Base-by-base conservation (phyloP, 2,113 vertebrate species). In the Dryoscopus gambensis region DNA sequence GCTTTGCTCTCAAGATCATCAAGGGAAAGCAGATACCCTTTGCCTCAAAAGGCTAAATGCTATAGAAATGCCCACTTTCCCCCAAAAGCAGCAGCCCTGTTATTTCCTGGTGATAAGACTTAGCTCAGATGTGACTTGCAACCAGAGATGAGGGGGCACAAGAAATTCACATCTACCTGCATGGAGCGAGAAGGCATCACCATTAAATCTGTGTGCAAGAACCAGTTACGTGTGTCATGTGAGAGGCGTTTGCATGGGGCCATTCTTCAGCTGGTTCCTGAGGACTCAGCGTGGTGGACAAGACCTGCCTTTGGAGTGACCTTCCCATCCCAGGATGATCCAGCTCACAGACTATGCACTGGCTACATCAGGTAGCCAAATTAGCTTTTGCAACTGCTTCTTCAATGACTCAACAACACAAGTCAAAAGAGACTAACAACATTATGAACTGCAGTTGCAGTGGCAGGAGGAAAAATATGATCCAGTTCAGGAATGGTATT, bases 1-100 rank as follows among this genome's bases (percentile, higher is more conserved):
- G 56, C 84, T 87, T 94, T 95, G 76, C 67, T 77, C 46, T 68
- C 53, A 68, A 85, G 64, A 67, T 39, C 47, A 93, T 33, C 19
- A 14, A 74, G 63, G 42, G 85, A 89, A 93, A 82, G 50, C 49
- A 90, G 50, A 64, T 52, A 30, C n/a, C 50, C 44, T 70, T 81
- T 78, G 86, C 71, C 53, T 82, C 82, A 84, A 52, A 87, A 64
- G 20, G 65, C 60, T 73, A 94, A 60, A 85, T 95, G 75, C 81
- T 89, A 91, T n/a, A 92, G 94, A 59, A 75, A 83, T 31, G 2
- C 28, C 47, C 0, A 1, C 22, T 50, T 93, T 84, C 33, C 42
- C 68, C 27, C 5, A 21, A 76, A 84, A 84, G 35, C 69, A 69
- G 40, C 71, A 94, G 87, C 27, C 10, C 37, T n/a, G 25, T 25